These are phyloP conservation scores for Formicarius rufipectus DNA, from an alignment of 2,113 vertebrate genomes.

Conservation along the genomic window DNA sequence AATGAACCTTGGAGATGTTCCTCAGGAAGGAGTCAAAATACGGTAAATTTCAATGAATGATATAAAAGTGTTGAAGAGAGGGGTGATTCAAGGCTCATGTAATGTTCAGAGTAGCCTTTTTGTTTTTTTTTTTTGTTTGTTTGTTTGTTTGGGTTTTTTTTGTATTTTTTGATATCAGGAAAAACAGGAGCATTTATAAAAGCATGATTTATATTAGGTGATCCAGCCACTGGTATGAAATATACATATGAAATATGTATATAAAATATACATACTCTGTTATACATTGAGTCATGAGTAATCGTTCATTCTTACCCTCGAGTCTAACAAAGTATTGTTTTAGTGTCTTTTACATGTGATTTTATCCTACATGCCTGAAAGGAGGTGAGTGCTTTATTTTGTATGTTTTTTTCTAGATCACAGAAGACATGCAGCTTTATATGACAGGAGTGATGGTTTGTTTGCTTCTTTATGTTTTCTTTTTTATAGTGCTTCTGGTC, in stretches of 20 bases:
- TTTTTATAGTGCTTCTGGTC: not conserved
- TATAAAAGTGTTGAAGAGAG: not conserved
- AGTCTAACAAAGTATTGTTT: not conserved
- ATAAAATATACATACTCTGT: too few species aligned
- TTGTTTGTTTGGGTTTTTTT: too few species aligned
- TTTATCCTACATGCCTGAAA: not conserved
- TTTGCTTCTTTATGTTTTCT: not conserved
- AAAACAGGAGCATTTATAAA: not conserved
- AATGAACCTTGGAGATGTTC: not conserved
- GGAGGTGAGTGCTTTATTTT: not conserved
- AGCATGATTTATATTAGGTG: not conserved
- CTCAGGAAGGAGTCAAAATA: not conserved
- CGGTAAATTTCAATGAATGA: not conserved
- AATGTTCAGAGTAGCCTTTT: not conserved
- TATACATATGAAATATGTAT: too few species aligned
- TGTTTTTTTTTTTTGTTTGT: too few species aligned
- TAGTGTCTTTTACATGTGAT: not conserved
- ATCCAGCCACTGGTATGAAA: not conserved
- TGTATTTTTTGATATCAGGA: not conserved
- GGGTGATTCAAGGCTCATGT: not conserved
- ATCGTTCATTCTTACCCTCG: not conserved
- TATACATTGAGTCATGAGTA: not conserved
- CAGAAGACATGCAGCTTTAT: not conserved
- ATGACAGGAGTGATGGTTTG: not conserved
- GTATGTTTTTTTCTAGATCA: not conserved